Conservation (phyloP, 2,797 vertebrate genomes). For the Protosalanx chinensis region DNA sequence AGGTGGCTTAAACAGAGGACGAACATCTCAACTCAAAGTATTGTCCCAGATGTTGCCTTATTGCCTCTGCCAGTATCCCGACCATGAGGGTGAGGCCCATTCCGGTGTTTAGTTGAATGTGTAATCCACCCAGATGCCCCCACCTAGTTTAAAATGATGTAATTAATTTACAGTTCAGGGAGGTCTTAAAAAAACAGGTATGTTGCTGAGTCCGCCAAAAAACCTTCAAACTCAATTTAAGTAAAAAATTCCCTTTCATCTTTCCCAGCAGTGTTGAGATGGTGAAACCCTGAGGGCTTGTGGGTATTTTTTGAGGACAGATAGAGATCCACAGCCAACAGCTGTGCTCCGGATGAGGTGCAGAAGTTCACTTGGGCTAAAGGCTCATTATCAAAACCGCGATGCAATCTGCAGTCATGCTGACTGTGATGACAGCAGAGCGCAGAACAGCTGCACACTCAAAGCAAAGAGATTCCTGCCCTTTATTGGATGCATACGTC, state of each 20-base stretch:
- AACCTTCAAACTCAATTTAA: background rate
- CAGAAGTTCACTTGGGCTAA: background rate
- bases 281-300: background rate
- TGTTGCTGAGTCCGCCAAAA: background rate
- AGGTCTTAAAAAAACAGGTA: too few relatives aligned
- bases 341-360: background rate
- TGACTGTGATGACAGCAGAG: background rate
- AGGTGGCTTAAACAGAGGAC: background rate
- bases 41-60: too few relatives aligned
- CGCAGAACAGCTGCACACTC: constrained; percentile 1
- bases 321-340: background rate
- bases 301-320: background rate
- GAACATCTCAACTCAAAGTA: background rate
- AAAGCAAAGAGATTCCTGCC: background rate
- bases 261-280: background rate
- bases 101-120: background rate
- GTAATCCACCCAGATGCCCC: background rate
- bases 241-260: background rate
- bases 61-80: too few relatives aligned
- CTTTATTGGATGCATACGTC: background rate
- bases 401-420: constrained; percentile 2
- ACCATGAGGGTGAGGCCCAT: background rate
- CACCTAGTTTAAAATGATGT: too few relatives aligned
- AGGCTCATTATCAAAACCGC: background rate
- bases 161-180: too few relatives aligned